Conservation (phyloP, 2,797 vertebrate species). For the Crypturellus tataupa region DNA sequence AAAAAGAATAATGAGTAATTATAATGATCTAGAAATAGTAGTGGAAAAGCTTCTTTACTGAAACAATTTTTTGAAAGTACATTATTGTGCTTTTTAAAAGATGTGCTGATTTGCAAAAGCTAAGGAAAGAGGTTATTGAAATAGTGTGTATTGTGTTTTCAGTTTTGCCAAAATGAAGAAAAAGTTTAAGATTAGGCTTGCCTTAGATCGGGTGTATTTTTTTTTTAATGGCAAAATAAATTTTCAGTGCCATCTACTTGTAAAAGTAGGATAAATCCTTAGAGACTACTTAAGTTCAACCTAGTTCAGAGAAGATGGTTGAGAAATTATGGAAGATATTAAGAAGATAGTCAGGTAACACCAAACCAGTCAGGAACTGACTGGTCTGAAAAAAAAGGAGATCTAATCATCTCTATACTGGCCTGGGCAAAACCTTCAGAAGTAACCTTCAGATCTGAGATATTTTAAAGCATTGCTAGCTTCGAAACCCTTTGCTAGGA, state of each 20-base stretch:
- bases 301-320: not conserved
- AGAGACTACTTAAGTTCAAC: not conserved
- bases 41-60: not conserved
- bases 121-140: not conserved
- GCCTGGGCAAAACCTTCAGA: not conserved
- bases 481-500: not conserved
- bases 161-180: not conserved
- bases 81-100: not conserved
- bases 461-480: not conserved
- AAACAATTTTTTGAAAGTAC: conserved; percentile 22
- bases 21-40: not conserved
- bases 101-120: not conserved
- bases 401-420: not conserved
- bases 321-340: not conserved
- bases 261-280: not conserved
- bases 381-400: not conserved
- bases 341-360: not conserved
- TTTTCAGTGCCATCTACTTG: not conserved
- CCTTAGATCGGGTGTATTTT: not conserved
- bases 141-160: not conserved
- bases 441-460: not conserved
- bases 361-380: not conserved
- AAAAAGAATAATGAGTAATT: not conserved
- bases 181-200: not conserved
- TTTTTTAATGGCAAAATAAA: not conserved